Evolutionary conservation across 1,140 invertebrate genomes (phyloP).

Genomic region (Drosophila mojavensis): DNA sequence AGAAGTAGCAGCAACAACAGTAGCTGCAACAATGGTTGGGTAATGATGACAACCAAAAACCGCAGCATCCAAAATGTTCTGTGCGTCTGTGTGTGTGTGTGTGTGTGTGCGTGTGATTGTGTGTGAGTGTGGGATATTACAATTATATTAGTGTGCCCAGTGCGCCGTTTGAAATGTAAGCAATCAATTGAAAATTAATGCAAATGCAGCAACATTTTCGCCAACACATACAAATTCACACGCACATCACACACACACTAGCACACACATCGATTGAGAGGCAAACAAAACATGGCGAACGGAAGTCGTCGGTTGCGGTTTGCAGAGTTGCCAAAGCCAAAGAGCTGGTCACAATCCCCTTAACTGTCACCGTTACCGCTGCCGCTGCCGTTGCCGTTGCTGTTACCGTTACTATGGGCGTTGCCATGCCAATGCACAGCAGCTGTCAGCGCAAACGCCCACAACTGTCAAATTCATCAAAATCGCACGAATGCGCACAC

Average conservation of each 20-base stretch:
- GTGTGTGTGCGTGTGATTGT: slow-evolving; percentile 8
- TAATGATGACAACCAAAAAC: slow-evolving; percentile 80
- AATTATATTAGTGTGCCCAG: slow-evolving; percentile 73
- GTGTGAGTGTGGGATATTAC: slow-evolving; percentile 57
- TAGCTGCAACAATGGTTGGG: slow-evolving; percentile 63
- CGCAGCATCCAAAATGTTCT: slow-evolving; percentile 46
- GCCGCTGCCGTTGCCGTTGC: slow-evolving; percentile 6
- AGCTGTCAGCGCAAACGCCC: slow-evolving; percentile 82
- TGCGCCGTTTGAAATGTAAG: slow-evolving; percentile 71
- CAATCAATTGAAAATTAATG: slow-evolving; percentile 83
- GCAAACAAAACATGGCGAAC: slow-evolving; percentile 74
- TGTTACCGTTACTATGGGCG: slow-evolving; percentile 5
- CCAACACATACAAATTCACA: slow-evolving; percentile 8
- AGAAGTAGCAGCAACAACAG: slow-evolving; percentile 32
- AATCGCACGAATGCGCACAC: slow-evolving; percentile 77
- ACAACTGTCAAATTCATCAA: slow-evolving; percentile 84
- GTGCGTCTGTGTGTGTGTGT: slow-evolving; percentile 34
- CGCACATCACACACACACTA: slow-evolving; percentile 21
- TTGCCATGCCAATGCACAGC: slow-evolving; percentile 68
- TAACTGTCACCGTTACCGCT: slow-evolving; percentile 18
- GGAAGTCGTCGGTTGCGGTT: slow-evolving; percentile 80
- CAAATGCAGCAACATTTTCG: slow-evolving; percentile 77
- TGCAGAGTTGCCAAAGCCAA: slow-evolving; percentile 52
- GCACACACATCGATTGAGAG: slow-evolving; percentile 29
- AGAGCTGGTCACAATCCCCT: slow-evolving; percentile 20